phyloP scores from a whole-genome alignment of 2,113 vertebrate species.

The Pampusana beccarii region DNA sequence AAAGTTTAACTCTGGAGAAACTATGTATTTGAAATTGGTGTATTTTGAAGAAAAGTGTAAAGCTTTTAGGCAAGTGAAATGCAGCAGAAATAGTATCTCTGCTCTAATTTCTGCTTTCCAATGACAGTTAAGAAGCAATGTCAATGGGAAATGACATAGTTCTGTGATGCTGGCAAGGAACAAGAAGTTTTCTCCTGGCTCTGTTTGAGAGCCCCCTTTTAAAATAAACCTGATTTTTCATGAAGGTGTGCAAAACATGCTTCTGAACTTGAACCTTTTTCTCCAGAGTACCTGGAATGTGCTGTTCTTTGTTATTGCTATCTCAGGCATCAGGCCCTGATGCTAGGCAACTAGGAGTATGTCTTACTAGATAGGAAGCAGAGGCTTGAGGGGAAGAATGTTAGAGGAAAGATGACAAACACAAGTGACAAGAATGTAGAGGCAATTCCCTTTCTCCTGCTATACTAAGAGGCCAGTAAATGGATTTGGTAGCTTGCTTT shows the following conservation, averaged over 20 bases:
- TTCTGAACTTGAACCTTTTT: background rate
- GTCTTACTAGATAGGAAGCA: background rate
- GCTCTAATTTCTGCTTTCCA: background rate
- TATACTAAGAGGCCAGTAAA: background rate
- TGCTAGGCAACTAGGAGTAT: background rate
- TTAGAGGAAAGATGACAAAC: background rate
- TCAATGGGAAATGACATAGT: background rate
- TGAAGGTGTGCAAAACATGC: background rate
- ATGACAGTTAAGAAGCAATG: background rate
- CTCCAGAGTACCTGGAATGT: background rate
- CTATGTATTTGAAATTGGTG: accelerated
- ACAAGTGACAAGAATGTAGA: background rate
- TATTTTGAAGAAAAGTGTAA: background rate
- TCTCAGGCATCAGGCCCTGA: background rate
- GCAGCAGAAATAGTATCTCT: background rate
- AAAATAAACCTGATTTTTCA: background rate
- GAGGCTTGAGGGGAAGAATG: background rate
- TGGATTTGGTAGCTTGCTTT: background rate
- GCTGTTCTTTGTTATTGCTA: background rate
- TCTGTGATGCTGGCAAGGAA: background rate
- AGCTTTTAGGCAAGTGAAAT: background rate
- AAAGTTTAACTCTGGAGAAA: background rate
- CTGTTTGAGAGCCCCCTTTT: background rate
- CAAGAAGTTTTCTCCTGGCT: background rate
- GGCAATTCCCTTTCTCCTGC: background rate